Conservation (phyloP, 2,888 invertebrate species). For the Pterostichus madidus region DNA sequence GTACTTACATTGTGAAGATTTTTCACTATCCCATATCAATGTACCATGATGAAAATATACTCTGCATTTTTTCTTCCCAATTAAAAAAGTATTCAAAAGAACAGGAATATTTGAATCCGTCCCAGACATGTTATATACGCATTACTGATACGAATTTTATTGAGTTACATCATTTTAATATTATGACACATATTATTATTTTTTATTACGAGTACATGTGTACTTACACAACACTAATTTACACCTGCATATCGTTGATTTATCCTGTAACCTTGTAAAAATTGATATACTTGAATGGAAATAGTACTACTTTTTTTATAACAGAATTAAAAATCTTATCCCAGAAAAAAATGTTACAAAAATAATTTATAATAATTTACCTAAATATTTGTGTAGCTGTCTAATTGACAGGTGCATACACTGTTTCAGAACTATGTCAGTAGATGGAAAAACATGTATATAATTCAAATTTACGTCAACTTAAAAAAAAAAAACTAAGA, state of each 20-base stretch:
- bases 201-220: slow-evolving; percentile 26
- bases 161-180: slow-evolving; percentile 42
- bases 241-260: slow-evolving; percentile 36
- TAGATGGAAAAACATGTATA: neutral
- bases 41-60: slow-evolving; percentile 82
- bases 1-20: slow-evolving; percentile 79
- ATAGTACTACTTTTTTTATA: too few relatives aligned
- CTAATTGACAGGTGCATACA: neutral
- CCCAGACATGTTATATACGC: slow-evolving; percentile 42
- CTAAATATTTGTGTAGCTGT: slow-evolving; percentile 11
- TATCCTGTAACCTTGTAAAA: slow-evolving; percentile 56
- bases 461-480: neutral
- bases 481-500: neutral
- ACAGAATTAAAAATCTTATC: neutral
- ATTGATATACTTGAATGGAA: neutral
- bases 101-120: slow-evolving; percentile 60
- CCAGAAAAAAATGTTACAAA: neutral
- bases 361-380: neutral
- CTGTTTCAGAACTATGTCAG: neutral
- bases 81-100: slow-evolving; percentile 80
- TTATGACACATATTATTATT: slow-evolving; percentile 47
- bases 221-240: slow-evolving; percentile 35
- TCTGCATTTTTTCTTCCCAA: slow-evolving; percentile 81
- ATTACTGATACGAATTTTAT: slow-evolving; percentile 21
- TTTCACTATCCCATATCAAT: slow-evolving; percentile 83